phyloP scores from a whole-genome alignment of 2,888 invertebrate genomes.

The Hipparchia sbordonii region DNA sequence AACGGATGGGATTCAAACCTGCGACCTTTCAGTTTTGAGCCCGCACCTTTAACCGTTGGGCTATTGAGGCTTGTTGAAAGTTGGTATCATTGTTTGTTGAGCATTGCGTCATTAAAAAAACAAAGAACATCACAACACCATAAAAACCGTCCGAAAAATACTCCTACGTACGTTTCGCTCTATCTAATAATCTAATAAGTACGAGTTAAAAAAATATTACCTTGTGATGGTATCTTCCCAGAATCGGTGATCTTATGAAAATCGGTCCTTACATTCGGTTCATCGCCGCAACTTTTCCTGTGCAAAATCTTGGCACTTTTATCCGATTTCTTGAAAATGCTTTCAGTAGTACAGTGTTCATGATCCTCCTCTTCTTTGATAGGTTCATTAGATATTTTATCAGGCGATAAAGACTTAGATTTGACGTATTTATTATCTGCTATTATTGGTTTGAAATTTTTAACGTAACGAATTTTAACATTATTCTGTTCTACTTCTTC shows the following conservation, averaged over 20 bases:
- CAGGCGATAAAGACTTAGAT: conserved; percentile 71
- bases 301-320: conserved; percentile 52
- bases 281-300: conserved; percentile 78
- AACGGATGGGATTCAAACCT: no score
- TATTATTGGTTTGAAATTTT: conserved; percentile 61
- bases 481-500: conserved; percentile 60
- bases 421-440: conserved; percentile 74
- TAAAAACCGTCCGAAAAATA: no score
- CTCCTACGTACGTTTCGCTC: no score
- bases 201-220: neutral
- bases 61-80: no score
- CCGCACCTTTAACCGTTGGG: no score
- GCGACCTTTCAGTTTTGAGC: no score
- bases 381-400: conserved; percentile 58
- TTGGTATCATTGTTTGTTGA: no score
- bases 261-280: conserved; percentile 62
- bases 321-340: conserved; percentile 22
- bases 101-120: no score
- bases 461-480: conserved; percentile 59
- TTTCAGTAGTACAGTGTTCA: conserved; percentile 25
- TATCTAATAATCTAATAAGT: no score
- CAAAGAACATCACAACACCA: no score
- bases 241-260: conserved; percentile 66
- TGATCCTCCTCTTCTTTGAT: conserved; percentile 60
- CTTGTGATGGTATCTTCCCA: conserved; percentile 86